These are phyloP conservation scores for Psittacula cyanocephala DNA, from an alignment of 2,113 vertebrate genomes.

Conservation along the genomic window DNA sequence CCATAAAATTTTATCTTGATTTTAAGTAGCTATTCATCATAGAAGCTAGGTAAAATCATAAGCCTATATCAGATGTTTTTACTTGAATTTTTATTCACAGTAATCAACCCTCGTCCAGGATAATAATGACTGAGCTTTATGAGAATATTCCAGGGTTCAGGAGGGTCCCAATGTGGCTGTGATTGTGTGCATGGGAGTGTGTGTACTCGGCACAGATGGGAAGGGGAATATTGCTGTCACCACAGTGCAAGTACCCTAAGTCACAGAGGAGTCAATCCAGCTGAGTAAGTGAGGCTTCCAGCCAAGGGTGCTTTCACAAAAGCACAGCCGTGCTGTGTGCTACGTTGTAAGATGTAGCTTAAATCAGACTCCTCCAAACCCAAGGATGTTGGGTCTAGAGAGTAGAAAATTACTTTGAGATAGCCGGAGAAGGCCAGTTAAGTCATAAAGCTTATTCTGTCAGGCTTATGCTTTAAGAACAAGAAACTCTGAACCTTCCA, in stretches of 20 bases:
- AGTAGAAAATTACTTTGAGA: not conserved
- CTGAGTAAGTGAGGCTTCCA: conserved; percentile 15
- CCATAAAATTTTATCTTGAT: not conserved
- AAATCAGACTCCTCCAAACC: not conserved
- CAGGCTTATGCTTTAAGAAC: not conserved
- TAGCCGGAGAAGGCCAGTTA: not conserved
- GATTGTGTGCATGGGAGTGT: not conserved
- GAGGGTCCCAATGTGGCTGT: not conserved
- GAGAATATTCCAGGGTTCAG: not conserved
- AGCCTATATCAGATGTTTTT: not conserved
- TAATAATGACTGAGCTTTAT: not conserved
- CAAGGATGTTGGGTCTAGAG: not conserved
- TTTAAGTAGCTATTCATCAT: not conserved
- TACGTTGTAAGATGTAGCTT: not conserved
- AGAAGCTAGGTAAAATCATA: not conserved
- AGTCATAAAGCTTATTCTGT: not conserved
- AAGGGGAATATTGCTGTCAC: not conserved
- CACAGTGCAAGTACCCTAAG: not conserved
- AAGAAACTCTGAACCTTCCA: not conserved
- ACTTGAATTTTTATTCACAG: not conserved
- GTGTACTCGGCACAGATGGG: not conserved
- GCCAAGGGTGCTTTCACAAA: not conserved
- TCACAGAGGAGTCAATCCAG: not conserved
- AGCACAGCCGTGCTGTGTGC: not conserved
- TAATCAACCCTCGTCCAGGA: not conserved